These are phyloP conservation scores for Sardina pilchardus DNA, from an alignment of 2,113 vertebrate genomes.

Conservation along the genomic window DNA sequence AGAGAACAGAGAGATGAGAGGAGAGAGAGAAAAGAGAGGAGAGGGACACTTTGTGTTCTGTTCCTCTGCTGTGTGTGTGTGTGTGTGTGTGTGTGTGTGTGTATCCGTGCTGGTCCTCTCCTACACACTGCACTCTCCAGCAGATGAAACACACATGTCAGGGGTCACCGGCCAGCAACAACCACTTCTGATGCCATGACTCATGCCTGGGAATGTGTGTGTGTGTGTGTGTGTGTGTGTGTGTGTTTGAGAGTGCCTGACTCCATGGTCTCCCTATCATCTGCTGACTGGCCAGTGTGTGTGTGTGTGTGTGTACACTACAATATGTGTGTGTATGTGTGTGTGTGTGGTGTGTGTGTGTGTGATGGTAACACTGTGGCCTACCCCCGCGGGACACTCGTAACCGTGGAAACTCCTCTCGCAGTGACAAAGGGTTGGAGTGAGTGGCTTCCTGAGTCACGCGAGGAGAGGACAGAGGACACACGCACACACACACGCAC, in stretches of 20 bases:
- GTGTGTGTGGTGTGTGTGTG: constrained; percentile 38
- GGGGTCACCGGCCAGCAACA: constrained; percentile 66
- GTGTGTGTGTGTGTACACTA: neutral
- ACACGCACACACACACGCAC: too few species aligned
- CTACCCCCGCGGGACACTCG: constrained; percentile 66
- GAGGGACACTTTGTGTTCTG: neutral
- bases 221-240: neutral
- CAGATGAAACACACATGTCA: constrained; percentile 77
- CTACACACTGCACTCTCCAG: constrained; percentile 52
- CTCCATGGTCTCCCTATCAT: too few species aligned
- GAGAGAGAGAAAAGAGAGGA: constrained; percentile 47
- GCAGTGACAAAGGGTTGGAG: constrained; percentile 69
- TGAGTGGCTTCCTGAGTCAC: constrained; percentile 78
- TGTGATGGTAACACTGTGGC: constrained; percentile 69
- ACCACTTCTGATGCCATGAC: constrained; percentile 19
- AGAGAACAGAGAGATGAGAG: neutral
- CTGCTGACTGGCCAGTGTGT: neutral
- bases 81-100: too few species aligned
- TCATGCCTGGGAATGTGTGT: neutral
- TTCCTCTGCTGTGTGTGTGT: neutral
- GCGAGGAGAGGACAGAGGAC: too few species aligned
- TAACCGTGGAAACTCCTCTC: constrained; percentile 68
- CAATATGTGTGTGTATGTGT: neutral
- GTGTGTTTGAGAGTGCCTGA: neutral
- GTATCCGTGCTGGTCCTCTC: too few species aligned